These are phyloP conservation scores for Eclectus roratus DNA, from an alignment of 2,113 vertebrate species.

Conservation along the genomic window DNA sequence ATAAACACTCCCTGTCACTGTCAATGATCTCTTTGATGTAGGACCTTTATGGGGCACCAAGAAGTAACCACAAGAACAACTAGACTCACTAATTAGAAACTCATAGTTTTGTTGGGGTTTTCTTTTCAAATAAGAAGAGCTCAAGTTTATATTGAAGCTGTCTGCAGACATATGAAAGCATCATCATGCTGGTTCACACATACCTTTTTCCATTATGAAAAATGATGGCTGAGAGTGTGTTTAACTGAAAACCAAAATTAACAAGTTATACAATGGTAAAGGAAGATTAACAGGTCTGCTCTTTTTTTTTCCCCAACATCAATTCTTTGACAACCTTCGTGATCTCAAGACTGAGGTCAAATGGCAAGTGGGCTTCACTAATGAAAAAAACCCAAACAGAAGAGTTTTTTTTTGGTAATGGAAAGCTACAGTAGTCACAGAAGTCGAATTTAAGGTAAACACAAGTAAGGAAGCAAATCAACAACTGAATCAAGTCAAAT, in stretches of 20 bases:
- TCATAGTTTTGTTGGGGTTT: accelerated
- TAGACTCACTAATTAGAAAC: not conserved
- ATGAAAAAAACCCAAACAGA: not conserved
- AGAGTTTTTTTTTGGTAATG: not conserved
- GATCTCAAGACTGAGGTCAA: not conserved
- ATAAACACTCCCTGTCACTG: not conserved
- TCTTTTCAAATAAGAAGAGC: not conserved
- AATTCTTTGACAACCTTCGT: not conserved
- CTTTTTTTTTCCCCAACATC: accelerated
- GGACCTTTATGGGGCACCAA: not conserved
- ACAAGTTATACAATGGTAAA: not conserved
- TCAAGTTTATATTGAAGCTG: not conserved
- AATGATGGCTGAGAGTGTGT: not conserved
- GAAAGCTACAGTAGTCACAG: not conserved
- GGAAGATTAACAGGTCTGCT: not conserved
- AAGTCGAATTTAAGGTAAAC: not conserved
- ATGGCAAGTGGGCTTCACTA: not conserved
- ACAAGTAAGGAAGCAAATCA: not conserved
- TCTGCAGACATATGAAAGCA: accelerated
- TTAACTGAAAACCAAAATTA: not conserved
- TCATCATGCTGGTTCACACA: not conserved
- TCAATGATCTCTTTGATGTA: not conserved
- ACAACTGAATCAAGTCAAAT: accelerated
- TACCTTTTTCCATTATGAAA: not conserved
- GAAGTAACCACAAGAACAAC: not conserved